Evolutionary conservation across 2,888 invertebrate species (phyloP).

Genomic region (Trachelus troglodyta): DNA sequence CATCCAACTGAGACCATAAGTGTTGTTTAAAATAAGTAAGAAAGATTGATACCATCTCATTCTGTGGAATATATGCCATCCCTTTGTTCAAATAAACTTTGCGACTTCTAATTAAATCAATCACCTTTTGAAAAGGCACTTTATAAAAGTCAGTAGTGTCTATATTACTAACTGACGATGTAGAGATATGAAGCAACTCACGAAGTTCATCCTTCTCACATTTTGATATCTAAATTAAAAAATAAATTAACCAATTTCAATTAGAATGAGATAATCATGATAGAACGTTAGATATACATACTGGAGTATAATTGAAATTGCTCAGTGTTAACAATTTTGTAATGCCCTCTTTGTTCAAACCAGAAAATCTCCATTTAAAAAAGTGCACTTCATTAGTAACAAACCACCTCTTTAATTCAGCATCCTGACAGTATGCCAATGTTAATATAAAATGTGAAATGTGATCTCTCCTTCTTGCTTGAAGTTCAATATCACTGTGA

Average conservation of each 20-base stretch:
- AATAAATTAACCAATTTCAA: background rate
- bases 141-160: conserved; percentile 79
- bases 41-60: conserved; percentile 87
- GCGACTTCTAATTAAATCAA: conserved; percentile 83
- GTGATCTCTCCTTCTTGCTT: conserved; percentile 82
- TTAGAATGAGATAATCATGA: background rate
- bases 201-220: conserved; percentile 76
- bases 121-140: conserved; percentile 87
- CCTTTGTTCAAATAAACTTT: conserved; percentile 85
- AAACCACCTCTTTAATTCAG: conserved; percentile 90
- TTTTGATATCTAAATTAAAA: conserved; percentile 69
- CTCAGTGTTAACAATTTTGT: conserved; percentile 76
- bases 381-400: conserved; percentile 88
- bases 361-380: conserved; percentile 83
- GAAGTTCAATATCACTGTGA: conserved; percentile 71
- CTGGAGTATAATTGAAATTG: conserved; percentile 74
- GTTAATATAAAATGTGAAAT: conserved; percentile 94
- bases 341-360: conserved; percentile 73
- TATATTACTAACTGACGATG: conserved; percentile 68
- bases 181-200: conserved; percentile 73
- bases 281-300: conserved; percentile 34
- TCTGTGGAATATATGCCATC: conserved; percentile 87
- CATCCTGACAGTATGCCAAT: conserved; percentile 89
- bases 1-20: conserved; percentile 77
- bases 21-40: conserved; percentile 79